Percentiles rank a stretch among this genome's conserved stretches.
phyloP scores from a whole-genome alignment of 2,113 vertebrate genomes.

The Phaetusa simplex region DNA sequence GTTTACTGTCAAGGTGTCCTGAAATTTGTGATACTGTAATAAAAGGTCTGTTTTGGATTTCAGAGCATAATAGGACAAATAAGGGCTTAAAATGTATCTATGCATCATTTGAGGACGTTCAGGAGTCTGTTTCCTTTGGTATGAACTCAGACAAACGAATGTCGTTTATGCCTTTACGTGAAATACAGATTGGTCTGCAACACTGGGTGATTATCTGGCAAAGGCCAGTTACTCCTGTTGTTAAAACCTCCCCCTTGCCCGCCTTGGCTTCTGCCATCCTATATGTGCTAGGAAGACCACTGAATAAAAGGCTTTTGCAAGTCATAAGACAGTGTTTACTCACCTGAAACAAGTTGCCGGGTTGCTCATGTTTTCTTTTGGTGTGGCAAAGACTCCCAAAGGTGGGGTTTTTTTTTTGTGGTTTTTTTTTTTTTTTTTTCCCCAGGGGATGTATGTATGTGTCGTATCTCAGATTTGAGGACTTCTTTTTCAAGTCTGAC shows the following conservation, averaged over 20 bases:
- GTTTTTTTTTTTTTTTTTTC: background rate
- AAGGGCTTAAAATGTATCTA: background rate
- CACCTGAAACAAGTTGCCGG: background rate
- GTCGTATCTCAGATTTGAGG: background rate
- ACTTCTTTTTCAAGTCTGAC: background rate
- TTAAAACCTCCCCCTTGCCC: background rate
- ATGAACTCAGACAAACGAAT: background rate
- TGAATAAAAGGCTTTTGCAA: background rate
- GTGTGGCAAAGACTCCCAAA: background rate
- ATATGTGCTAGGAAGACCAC: background rate
- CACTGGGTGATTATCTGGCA: background rate
- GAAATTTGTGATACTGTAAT: slow-evolving; percentile 20
- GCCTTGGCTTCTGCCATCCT: background rate
- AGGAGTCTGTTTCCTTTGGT: background rate
- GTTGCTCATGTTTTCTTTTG: background rate
- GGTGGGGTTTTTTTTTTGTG: too few species aligned
- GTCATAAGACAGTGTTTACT: background rate
- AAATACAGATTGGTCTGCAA: background rate
- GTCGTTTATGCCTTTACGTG: background rate
- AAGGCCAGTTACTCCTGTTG: background rate
- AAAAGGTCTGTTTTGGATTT: slow-evolving; percentile 14
- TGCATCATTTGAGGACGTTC: background rate
- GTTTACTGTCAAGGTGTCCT: slow-evolving; percentile 39
- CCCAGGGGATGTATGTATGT: background rate
- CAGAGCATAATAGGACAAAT: background rate